Base-by-base conservation (phyloP, 2,888 invertebrate species). In the Eretmocerus hayati region DNA sequence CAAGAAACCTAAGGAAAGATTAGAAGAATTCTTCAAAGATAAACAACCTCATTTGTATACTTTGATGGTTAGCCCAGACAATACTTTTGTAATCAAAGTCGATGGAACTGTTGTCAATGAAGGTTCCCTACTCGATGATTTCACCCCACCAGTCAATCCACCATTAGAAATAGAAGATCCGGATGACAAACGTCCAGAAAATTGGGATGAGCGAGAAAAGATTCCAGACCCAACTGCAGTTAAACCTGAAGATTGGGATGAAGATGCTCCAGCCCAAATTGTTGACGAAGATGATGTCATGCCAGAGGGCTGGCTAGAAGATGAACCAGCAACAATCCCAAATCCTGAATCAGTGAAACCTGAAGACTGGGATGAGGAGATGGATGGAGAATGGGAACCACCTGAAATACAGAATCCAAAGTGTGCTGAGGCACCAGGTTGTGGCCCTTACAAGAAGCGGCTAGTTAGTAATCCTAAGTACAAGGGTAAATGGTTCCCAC, bases 371-470 rank as follows among this genome's bases (percentile, higher is more conserved):
- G 97, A 99, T 72, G 82, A 86, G 16, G 95, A 96, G 57, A 97
- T 97, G 87, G 99, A 99, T 74, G 99, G 99, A 2, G 88, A 89
- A 66, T 99, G 97, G 97, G 97, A 97, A 72, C 85, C 97, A 4
- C 92, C 96, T 0, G 77, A 90, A 46, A 81, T 96, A 23, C 85
- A 87, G 62, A 99, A 99, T 76, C 92, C 95, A 0, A 76, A 76
- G 4, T 97, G 96, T 66, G 78, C 77, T 57, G 74, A 75, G 38
- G 77, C 74, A 9, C 79, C 85, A 3, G 97, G 99, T 13, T 99
- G 99, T 75, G 99, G 99, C 0, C 74, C 76, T 36, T 99, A 97
- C 92, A 81, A 81, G 56, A 79, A 88, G 16, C 90, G 92, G 16
- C 74, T 83, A 61, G 81, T 94, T 38, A 80, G 87, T 60, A 97